Conservation (phyloP, 2,113 vertebrate genomes). For the Ascaphus truei region DNA sequence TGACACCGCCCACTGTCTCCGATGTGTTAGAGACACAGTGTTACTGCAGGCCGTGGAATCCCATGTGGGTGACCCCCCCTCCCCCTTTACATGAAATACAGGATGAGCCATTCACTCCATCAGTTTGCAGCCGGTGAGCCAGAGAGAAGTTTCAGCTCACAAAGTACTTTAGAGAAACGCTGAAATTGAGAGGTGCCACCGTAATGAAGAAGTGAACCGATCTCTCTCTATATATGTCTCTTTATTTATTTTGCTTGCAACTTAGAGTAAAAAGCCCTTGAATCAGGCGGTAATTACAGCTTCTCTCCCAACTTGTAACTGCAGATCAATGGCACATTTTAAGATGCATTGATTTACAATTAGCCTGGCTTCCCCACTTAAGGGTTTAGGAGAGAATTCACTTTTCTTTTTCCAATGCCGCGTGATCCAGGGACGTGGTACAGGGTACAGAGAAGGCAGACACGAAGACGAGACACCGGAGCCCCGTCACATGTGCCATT, state of each 20-base stretch:
- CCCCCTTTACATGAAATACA: no score
- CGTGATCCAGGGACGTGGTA: slow-evolving; percentile 45
- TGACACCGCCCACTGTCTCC: no score
- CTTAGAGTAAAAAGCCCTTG: slow-evolving; percentile 71
- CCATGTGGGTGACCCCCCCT: no score
- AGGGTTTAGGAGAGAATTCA: slow-evolving; percentile 75
- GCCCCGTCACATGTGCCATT: no score
- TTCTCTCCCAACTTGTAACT: slow-evolving; percentile 81
- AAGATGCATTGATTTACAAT: slow-evolving; percentile 92
- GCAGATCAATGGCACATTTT: slow-evolving; percentile 89
- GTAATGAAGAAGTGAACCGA: slow-evolving; percentile 55
- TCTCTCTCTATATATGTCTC: background rate
- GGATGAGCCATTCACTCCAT: no score
- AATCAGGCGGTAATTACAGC: slow-evolving; percentile 72
- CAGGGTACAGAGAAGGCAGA: background rate
- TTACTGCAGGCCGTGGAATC: no score
- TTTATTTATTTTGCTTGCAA: slow-evolving; percentile 65
- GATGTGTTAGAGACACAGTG: no score
- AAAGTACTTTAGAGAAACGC: no score
- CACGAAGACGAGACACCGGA: no score
- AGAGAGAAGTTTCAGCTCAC: no score
- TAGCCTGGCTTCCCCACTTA: slow-evolving; percentile 78
- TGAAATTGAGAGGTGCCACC: slow-evolving; percentile 50
- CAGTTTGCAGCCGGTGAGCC: no score
- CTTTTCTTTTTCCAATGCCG: slow-evolving; percentile 75